Base-by-base conservation (phyloP, 1,140 invertebrate genomes). In the Listronotus bonariensis region DNA sequence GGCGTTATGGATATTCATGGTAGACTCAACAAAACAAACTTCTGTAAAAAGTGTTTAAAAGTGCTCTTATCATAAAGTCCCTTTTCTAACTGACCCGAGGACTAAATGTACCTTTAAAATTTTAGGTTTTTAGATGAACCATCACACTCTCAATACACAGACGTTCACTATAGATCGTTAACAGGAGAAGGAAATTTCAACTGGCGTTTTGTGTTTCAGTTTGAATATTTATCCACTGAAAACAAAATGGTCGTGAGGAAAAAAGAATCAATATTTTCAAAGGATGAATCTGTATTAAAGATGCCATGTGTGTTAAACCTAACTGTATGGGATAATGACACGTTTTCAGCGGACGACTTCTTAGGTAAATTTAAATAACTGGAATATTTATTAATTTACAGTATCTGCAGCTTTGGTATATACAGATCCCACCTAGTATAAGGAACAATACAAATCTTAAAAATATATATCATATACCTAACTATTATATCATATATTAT, bases 131-230 rank as follows among this genome's bases (percentile, higher is more conserved):
- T 95, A 40, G 83, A 86, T 59, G 85, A 87, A 34, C 80, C 80
- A 7, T 83, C 89, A 43, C 85, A 91, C 68, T 78, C 82, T 46
- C 92, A 95, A 77, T 83, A 82, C 26, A 95, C 93, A 2, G 93
- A 95, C 80, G 83, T 95, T 52, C 92, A 95, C 80, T 89, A 85
- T 74, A 85, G 88, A 58, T 93, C 90, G 6, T 71, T 91, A 32
- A 88, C 84, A 0, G 92, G 92, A 0, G 91, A 93, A 70, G 92
- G 90, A 0, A 90, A 89, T 72, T 96, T 96, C 79, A 96, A 96
- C 78, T 96, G 93, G 93, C 80, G 93, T 72, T 95, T 96, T 81
- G 81, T 95, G 40, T 96, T 92, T 74, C 85, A 83, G 9, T 88
- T 96, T 69, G 86, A 87, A 49, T 96, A 95, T 77, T 82, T 91